Percentiles rank a stretch among this genome's conserved stretches.
phyloP scores from a whole-genome alignment of 2,113 vertebrate species.

The Percina caprodes region DNA sequence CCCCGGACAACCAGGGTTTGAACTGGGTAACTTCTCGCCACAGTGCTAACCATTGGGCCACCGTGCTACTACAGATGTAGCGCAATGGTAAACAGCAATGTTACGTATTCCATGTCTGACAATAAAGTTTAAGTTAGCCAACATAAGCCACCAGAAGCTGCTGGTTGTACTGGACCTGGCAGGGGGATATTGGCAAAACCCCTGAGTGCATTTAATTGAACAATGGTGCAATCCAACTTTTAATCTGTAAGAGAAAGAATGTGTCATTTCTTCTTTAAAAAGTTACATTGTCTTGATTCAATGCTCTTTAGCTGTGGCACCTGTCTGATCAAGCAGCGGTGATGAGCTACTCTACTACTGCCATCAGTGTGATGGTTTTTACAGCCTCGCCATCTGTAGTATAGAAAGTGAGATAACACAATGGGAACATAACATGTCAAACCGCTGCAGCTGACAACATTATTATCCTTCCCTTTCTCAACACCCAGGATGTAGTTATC shows the following conservation, averaged over 20 bases:
- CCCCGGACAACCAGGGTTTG: no score
- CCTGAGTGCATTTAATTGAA: background rate
- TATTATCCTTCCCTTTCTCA: conserved; percentile 34
- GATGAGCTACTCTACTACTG: conserved; percentile 31
- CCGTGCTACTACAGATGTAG: no score
- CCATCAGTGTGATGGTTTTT: conserved; percentile 27
- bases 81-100: background rate
- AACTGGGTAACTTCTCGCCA: no score
- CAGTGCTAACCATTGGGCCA: no score
- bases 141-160: background rate
- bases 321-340: conserved; percentile 33
- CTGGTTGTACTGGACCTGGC: background rate
- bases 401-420: conserved; percentile 40
- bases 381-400: conserved; percentile 39
- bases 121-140: background rate
- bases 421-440: conserved; percentile 51
- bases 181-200: background rate
- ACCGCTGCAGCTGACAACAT: conserved; percentile 34
- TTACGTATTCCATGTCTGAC: background rate
- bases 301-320: background rate
- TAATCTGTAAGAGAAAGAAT: background rate
- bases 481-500: conserved; percentile 62
- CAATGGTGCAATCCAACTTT: background rate
- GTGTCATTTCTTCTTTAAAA: background rate
- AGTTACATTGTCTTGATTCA: background rate